A percentile compares a stretch with the other conserved stretches of the same genome.
These are phyloP conservation scores for Sebastes matsubarae DNA, from an alignment of 2,797 vertebrate genomes.

Conservation along the genomic window DNA sequence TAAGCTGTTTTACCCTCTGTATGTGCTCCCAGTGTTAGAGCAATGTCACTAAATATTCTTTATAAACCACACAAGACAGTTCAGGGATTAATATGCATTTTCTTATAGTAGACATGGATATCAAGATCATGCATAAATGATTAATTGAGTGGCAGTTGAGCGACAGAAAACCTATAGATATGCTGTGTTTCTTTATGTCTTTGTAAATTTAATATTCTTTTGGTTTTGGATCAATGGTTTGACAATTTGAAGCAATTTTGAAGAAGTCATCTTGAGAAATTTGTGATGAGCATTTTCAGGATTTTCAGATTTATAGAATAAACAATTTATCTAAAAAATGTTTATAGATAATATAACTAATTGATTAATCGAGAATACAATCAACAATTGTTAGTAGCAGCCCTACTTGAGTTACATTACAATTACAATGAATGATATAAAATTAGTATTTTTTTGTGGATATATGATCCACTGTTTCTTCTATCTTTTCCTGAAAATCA, in stretches of 20 bases:
- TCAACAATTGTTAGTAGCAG: too few species aligned
- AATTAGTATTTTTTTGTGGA: not conserved
- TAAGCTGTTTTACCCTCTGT: constrained; percentile 53
- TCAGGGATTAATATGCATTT: not conserved
- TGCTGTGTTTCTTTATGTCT: not conserved
- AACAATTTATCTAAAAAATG: not conserved
- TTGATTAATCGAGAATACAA: too few species aligned
- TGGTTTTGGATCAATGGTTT: not conserved
- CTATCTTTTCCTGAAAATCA: not conserved
- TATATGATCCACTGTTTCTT: not conserved
- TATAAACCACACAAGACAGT: not conserved
- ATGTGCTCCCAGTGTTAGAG: not conserved
- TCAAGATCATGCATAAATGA: too few species aligned
- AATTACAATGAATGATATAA: not conserved
- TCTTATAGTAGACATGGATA: too few species aligned
- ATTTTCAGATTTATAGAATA: not conserved
- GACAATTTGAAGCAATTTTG: not conserved
- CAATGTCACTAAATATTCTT: not conserved
- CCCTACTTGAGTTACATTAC: not conserved
- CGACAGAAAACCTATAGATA: not conserved
- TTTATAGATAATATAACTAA: too few species aligned
- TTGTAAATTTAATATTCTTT: not conserved
- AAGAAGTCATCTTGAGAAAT: not conserved
- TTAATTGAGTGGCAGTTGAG: not conserved
- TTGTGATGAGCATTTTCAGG: not conserved